Evolutionary conservation across 2,797 vertebrate genomes (phyloP).

Genomic region (Stomatorhinus walkeri): DNA sequence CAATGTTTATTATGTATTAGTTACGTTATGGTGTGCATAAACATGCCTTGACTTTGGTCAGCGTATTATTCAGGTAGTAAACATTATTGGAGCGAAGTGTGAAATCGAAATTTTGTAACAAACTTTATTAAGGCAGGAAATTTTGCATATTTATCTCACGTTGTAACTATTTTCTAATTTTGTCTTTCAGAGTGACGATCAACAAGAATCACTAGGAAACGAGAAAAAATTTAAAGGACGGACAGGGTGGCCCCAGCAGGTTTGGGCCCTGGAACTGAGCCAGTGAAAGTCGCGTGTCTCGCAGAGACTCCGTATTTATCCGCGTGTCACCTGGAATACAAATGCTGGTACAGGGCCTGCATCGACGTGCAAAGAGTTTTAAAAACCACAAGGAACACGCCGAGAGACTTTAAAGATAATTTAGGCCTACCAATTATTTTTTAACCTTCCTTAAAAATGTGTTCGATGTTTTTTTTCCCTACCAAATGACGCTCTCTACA

Average conservation of each 20-base stretch:
- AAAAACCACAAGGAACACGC: constrained; percentile 2
- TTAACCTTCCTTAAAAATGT: neutral
- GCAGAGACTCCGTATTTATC: constrained; percentile 36
- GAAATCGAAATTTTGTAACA: neutral
- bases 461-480: neutral
- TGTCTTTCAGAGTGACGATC: constrained; percentile 61
- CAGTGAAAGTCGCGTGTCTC: constrained; percentile 58
- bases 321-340: constrained; percentile 25
- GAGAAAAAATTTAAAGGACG: constrained; percentile 87
- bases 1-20: neutral
- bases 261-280: constrained; percentile 91
- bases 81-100: neutral
- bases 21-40: neutral
- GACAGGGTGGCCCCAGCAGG: constrained; percentile 93
- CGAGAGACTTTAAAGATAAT: constrained; percentile 5
- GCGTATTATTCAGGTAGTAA: neutral
- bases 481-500: constrained; percentile 1
- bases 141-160: neutral
- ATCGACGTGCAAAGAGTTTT: constrained; percentile 27
- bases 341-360: constrained; percentile 35
- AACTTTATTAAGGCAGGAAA: neutral
- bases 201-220: constrained; percentile 62
- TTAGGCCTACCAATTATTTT: neutral
- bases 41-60: neutral
- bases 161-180: neutral